Evolutionary conservation across 2,113 vertebrate genomes (phyloP).

Genomic region (Antennarius striatus): DNA sequence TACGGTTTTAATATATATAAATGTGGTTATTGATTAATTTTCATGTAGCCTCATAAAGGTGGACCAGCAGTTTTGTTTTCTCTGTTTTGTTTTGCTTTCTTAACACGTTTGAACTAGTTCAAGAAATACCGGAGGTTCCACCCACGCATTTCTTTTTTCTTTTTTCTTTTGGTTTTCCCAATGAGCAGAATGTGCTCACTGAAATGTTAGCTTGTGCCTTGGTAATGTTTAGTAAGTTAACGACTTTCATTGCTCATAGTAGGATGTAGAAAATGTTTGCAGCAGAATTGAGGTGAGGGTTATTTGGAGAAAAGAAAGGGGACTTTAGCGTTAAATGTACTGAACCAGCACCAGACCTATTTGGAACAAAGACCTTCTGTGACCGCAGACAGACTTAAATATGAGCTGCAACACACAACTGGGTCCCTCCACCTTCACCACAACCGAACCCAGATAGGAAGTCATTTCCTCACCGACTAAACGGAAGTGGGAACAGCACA

Average conservation of each 20-base stretch:
- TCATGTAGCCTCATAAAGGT: slow-evolving; percentile 30
- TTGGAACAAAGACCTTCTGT: slow-evolving; percentile 33
- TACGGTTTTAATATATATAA: slow-evolving; percentile 70
- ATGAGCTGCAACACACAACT: neutral
- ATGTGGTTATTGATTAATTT: slow-evolving; percentile 43
- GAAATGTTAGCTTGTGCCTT: slow-evolving; percentile 72
- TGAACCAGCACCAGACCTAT: slow-evolving; percentile 31
- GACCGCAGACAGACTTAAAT: slow-evolving; percentile 24
- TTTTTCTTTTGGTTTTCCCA: slow-evolving; percentile 46
- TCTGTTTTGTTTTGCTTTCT: slow-evolving; percentile 18
- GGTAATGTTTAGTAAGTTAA: slow-evolving; percentile 45
- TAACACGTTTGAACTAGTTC: slow-evolving; percentile 53
- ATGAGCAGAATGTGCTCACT: slow-evolving; percentile 45
- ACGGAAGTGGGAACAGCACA: slow-evolving; percentile 71
- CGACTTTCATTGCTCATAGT: slow-evolving; percentile 36
- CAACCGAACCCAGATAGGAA: slow-evolving; percentile 42
- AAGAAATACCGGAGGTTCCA: slow-evolving; percentile 60
- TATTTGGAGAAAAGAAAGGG: slow-evolving; percentile 10
- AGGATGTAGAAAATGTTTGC: slow-evolving; percentile 1
- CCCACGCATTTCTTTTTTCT: slow-evolving; percentile 59
- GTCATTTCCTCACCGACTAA: slow-evolving; percentile 46
- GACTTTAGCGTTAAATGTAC: slow-evolving; percentile 31
- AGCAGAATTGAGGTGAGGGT: neutral
- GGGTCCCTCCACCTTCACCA: slow-evolving; percentile 25
- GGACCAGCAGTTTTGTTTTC: slow-evolving; percentile 30